A percentile compares a stretch with the other conserved stretches of the same genome.
These are phyloP conservation scores for Colistium nudipinnis DNA, from an alignment of 2,113 vertebrate genomes.

Conservation along the genomic window DNA sequence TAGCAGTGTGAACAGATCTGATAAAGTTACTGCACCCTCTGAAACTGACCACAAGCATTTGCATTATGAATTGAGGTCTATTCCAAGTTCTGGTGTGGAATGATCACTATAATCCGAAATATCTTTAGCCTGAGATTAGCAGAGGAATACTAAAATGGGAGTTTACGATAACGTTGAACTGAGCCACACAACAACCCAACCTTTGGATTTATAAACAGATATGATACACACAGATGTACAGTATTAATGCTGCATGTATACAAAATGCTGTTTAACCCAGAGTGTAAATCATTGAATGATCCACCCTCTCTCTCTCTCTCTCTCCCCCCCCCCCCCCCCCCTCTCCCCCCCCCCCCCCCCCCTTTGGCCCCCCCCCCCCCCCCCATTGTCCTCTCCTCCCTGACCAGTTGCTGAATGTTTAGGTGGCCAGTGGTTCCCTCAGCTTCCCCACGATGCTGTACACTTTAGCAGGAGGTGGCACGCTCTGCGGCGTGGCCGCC, in stretches of 20 bases:
- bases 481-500: conserved; percentile 82
- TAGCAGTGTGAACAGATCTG: too few species aligned
- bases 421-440: conserved; percentile 58
- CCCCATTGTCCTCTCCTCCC: conserved; percentile 9
- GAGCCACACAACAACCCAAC: too few species aligned
- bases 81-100: not conserved
- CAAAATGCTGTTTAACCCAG: too few species aligned
- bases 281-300: not conserved
- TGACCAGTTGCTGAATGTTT: conserved; percentile 48
- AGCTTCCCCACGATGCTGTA: conserved; percentile 78
- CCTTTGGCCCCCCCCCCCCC: too few species aligned
- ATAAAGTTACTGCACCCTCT: too few species aligned
- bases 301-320: not conserved
- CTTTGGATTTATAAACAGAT: too few species aligned
- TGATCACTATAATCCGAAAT: not conserved
- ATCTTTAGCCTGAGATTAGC: not conserved
- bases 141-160: not conserved
- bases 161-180: too few species aligned
- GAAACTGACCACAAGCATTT: too few species aligned
- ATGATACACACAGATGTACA: not conserved
- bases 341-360: too few species aligned
- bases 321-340: too few species aligned
- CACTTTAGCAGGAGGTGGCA: conserved; percentile 82
- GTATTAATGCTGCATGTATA: too few species aligned
- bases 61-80: too few species aligned